Conservation (phyloP, 1,140 invertebrate genomes). For the Megalonaias nervosa region DNA sequence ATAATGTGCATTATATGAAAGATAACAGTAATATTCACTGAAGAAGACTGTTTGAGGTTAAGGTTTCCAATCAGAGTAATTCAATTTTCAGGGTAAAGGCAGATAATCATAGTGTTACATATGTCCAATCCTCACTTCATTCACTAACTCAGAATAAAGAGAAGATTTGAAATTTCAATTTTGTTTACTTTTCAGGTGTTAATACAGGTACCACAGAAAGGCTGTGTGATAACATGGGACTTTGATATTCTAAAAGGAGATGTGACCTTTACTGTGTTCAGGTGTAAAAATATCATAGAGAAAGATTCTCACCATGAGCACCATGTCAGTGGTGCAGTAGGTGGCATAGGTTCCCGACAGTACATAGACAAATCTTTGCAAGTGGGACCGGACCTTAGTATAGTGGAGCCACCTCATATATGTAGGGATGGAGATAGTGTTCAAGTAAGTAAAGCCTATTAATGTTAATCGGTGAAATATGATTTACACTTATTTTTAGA, state of each 20-base stretch:
- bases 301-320: conserved; percentile 58
- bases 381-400: conserved; percentile 85
- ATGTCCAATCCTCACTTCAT: too few species aligned
- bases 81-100: too few species aligned
- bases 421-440: conserved; percentile 96
- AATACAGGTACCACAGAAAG: conserved; percentile 85
- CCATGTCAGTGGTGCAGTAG: conserved; percentile 64
- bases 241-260: conserved; percentile 95
- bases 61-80: too few species aligned
- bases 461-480: too few species aligned
- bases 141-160: too few species aligned
- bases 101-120: too few species aligned
- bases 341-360: conserved; percentile 65
- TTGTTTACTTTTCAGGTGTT: conserved; percentile 71
- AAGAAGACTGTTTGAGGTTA: too few species aligned
- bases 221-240: conserved; percentile 96
- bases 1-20: too few species aligned
- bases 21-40: too few species aligned
- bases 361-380: conserved; percentile 83
- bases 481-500: too few species aligned
- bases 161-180: neutral
- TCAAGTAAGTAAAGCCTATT: conserved; percentile 76
- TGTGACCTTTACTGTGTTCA: conserved; percentile 88
- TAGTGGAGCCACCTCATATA: conserved; percentile 84
- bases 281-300: conserved; percentile 74